phyloP scores from a whole-genome alignment of 2,113 vertebrate species.

The Hassar affinis region DNA sequence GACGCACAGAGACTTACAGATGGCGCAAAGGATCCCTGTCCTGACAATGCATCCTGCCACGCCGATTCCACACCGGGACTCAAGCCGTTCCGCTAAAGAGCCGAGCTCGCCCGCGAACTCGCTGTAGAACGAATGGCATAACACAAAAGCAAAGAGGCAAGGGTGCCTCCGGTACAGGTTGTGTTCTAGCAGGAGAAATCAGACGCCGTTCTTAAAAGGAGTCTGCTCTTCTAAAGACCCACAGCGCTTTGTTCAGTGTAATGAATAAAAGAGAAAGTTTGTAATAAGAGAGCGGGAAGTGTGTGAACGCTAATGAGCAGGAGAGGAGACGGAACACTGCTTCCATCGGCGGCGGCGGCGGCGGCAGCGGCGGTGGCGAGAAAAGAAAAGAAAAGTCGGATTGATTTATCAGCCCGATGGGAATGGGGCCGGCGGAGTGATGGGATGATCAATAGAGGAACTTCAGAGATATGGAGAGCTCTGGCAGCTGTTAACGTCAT shows the following conservation, averaged over 20 bases:
- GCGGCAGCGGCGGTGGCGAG: too few relatives aligned
- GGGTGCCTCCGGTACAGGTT: conserved; percentile 1
- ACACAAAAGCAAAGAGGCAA: neutral
- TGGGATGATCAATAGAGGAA: conserved; percentile 7
- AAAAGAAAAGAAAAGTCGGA: conserved; percentile 31
- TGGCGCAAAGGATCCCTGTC: neutral
- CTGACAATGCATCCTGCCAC: conserved; percentile 36
- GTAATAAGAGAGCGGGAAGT: neutral
- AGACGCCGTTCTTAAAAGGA: neutral
- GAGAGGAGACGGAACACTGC: neutral
- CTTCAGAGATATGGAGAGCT: neutral
- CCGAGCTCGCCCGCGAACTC: neutral
- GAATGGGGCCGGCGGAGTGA: neutral
- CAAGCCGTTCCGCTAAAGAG: conserved; percentile 37
- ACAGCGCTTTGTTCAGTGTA: neutral
- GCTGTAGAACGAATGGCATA: conserved; percentile 23
- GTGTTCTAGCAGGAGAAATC: neutral
- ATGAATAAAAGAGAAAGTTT: conserved; percentile 36
- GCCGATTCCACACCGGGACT: conserved; percentile 42
- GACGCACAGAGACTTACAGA: conserved; percentile 30
- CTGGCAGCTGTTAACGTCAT: neutral
- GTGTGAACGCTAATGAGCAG: neutral
- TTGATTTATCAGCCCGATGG: conserved; percentile 31
- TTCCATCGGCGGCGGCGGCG: neutral
- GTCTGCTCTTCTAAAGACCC: neutral